Percentiles rank a stretch among this genome's conserved stretches.
Evolutionary conservation across 1,140 invertebrate genomes (phyloP).

Genomic region (Gryon sp.): DNA sequence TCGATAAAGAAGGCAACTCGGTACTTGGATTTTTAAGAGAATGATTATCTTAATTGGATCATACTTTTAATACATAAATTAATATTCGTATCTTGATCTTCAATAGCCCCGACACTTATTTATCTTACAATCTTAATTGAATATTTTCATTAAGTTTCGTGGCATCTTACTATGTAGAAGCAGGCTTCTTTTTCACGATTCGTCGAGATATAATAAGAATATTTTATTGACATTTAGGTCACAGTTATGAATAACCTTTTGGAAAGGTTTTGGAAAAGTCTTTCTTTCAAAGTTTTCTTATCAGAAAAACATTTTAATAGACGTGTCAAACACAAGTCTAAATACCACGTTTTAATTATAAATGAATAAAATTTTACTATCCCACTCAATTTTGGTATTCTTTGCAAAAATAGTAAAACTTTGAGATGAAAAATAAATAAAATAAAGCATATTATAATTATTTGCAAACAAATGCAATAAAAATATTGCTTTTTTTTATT

Average conservation of each 20-base stretch:
- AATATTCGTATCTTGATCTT: slow-evolving; percentile 18
- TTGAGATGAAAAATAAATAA: too few species aligned
- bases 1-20: not conserved
- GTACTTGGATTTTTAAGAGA: slow-evolving; percentile 10
- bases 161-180: not conserved
- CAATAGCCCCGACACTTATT: not conserved
- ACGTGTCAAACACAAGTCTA: slow-evolving; percentile 12
- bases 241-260: slow-evolving; percentile 18
- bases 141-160: slow-evolving; percentile 11
- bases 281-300: slow-evolving; percentile 18
- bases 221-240: slow-evolving; percentile 41
- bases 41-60: slow-evolving; percentile 34
- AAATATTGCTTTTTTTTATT: too few species aligned
- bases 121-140: slow-evolving; percentile 39
- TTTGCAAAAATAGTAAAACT: not conserved
- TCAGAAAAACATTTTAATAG: slow-evolving; percentile 3
- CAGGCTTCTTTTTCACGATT: slow-evolving; percentile 11
- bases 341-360: slow-evolving; percentile 14
- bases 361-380: too few species aligned
- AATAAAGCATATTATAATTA: too few species aligned
- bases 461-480: too few species aligned
- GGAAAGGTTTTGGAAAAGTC: slow-evolving; percentile 3
- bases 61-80: slow-evolving; percentile 8
- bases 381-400: not conserved
- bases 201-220: slow-evolving; percentile 13